Conservation (phyloP, 2,888 invertebrate genomes). For the Allolobophora icterica region DNA sequence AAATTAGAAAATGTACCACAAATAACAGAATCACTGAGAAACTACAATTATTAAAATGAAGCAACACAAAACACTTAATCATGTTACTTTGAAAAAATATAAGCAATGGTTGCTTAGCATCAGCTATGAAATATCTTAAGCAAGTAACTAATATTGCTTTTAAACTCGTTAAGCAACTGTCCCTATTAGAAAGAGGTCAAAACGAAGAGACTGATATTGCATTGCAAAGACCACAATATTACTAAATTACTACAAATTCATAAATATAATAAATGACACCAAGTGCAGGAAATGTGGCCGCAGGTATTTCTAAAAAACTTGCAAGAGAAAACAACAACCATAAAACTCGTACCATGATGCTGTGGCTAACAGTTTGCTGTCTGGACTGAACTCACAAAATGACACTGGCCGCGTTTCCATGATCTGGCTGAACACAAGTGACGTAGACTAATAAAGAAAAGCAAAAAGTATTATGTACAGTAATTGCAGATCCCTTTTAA, state of each 20-base stretch:
- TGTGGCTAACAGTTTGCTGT: slow-evolving; percentile 87
- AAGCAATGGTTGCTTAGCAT: neutral
- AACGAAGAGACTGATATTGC: neutral
- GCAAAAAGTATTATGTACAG: neutral
- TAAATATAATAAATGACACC: neutral
- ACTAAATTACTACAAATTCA: neutral
- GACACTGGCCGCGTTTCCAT: slow-evolving; percentile 92
- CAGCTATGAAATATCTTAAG: neutral
- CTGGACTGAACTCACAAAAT: slow-evolving; percentile 87
- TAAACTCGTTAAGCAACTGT: neutral
- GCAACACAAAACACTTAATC: neutral
- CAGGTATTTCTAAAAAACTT: neutral
- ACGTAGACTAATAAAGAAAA: slow-evolving; percentile 72
- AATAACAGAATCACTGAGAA: neutral
- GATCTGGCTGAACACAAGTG: slow-evolving; percentile 84
- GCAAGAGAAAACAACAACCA: neutral
- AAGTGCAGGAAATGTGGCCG: neutral
- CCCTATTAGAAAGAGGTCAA: neutral
- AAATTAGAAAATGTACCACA: neutral
- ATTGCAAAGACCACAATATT: neutral
- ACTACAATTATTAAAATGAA: neutral
- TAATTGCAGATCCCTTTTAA: neutral
- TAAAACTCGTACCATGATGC: slow-evolving; percentile 82
- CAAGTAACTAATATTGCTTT: neutral
- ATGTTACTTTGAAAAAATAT: neutral